A percentile compares a stretch with the other conserved stretches of the same genome.
These are phyloP conservation scores for Strigamia transsilvanica DNA, from an alignment of 2,888 invertebrate species.

Conservation along the genomic window DNA sequence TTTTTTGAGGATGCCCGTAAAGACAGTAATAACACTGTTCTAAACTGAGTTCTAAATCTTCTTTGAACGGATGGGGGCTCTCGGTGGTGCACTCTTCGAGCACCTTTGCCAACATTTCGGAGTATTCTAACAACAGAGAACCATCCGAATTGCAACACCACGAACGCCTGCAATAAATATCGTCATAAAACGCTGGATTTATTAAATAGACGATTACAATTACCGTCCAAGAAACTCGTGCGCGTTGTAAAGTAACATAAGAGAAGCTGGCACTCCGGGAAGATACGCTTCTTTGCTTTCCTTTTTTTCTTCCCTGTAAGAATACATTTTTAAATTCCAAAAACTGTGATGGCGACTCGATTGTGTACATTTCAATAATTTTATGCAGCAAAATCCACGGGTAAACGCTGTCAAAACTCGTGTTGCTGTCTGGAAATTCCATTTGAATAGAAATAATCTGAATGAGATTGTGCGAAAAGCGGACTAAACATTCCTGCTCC, in stretches of 20 bases:
- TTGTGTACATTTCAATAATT: slow-evolving; percentile 71
- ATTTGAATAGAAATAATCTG: slow-evolving; percentile 80
- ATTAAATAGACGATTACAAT: slow-evolving; percentile 57
- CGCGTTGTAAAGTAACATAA: slow-evolving; percentile 80
- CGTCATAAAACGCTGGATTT: not conserved
- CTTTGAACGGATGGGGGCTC: slow-evolving; percentile 59
- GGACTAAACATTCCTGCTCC: slow-evolving; percentile 67
- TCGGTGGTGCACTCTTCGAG: slow-evolving; percentile 58
- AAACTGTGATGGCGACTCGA: not conserved
- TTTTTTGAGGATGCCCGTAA: slow-evolving; percentile 81
- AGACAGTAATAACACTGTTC: slow-evolving; percentile 89
- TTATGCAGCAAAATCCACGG: slow-evolving; percentile 87
- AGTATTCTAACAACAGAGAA: slow-evolving; percentile 78
- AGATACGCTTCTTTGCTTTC: not conserved
- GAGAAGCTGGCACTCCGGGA: slow-evolving; percentile 66
- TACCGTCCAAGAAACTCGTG: slow-evolving; percentile 82
- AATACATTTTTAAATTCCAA: not conserved
- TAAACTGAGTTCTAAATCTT: slow-evolving; percentile 77
- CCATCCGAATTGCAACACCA: slow-evolving; percentile 84
- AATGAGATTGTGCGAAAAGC: slow-evolving; percentile 78
- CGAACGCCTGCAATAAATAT: slow-evolving; percentile 67
- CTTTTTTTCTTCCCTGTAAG: slow-evolving; percentile 60
- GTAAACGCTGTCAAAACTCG: slow-evolving; percentile 74
- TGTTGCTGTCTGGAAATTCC: slow-evolving; percentile 72
- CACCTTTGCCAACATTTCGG: slow-evolving; percentile 71